Base-by-base conservation (phyloP, 2,113 vertebrate species). In the Nothoprocta perdicaria region DNA sequence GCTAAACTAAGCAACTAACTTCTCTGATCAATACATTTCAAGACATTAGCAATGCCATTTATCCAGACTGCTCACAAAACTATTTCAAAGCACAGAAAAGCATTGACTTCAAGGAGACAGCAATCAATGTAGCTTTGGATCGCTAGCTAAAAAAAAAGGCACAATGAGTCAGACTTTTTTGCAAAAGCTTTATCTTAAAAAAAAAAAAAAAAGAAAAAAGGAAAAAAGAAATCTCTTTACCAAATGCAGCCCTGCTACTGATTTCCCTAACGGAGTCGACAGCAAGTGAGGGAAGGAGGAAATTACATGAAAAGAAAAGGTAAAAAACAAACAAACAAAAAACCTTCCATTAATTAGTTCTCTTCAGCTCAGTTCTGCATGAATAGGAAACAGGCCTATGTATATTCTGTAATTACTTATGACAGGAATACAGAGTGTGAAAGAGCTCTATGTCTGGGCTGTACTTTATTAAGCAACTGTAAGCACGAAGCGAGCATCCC, bases 391-490 rank as follows among this genome's bases (percentile, higher is more conserved):
- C 61, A 14, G 52, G 50, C 22, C 68, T 26, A 7, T 1, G 48
- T 5, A 9, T 2, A 1, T 60, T 33, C 9, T 24, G 0, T 31
- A 52, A 90, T 61, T 41, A 23, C 48, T 83, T 12, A 17, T 1
- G 67, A 76, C 75, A 41, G 67, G 17, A 38, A 50, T 0, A 40
- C 46, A 43, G 29, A 7, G 3, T 0, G 4, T 3, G 45, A 7
- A 35, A 69, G 48, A 11, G 69, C 60, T 26, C 38, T 5, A 2
- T 43, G 3, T 3, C 52, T 23, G 41, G 12, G 14, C 26, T 14
- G 33, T 2, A 2, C 17, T 10, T 24, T 10, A 9, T 3, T 5
- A 29, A 11, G 24, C 7, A 26, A 3, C 23, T 1, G 6, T 10
- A 6, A n/a, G 48, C 9, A 16, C 2, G 16, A 14, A 5, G 19